Base-by-base conservation (phyloP, 2,113 vertebrate species). In the Gila orcuttii region DNA sequence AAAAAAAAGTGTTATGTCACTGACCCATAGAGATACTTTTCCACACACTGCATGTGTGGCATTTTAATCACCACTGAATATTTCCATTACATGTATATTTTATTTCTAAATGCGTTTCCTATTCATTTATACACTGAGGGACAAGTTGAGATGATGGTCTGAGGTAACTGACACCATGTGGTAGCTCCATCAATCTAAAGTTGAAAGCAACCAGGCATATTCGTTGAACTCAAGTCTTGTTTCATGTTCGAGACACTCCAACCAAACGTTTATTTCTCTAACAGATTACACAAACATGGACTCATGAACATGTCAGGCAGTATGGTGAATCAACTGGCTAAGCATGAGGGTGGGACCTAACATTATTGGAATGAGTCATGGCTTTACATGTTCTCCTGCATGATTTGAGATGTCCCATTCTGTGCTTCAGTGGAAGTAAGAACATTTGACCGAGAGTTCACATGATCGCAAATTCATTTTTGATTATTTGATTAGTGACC, bases 311-410 rank as follows among this genome's bases (percentile, higher is more conserved):
- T 76, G 74, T 55, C 47, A 55, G 3, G 13, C 28, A 50, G 74
- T 52, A 10, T 55, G 25, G n/a, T 77, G 74, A 55, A 77, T 66
- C 57, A 75, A n/a, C 23, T 39, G 59, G 25, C 77, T 31, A 25
- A 85, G 25, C 47, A 73, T 73, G 69, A 73, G 69, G 33, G 69
- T 42, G 31, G 15, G 11, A 69, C 28, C 66, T 69, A 69, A 69
- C 31, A 36, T 69, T 69, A 36, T 69, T 36, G 31, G 66, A 69
- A 28, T 25, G 28, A 69, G 66, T 69, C 66, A 69, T 33, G 66
- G 25, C 17, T 69, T 69, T 69, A 15, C 28, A 36, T 36, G 31
- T 69, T 36, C 66, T 69, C 15, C 66, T 19, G n/a, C n/a, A 13
- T 28, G 60, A 64, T 64, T 1, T 28, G 23, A 64, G 25, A 64